Conservation (phyloP, 2,888 invertebrate genomes). For the Schizotus pectinicornis region DNA sequence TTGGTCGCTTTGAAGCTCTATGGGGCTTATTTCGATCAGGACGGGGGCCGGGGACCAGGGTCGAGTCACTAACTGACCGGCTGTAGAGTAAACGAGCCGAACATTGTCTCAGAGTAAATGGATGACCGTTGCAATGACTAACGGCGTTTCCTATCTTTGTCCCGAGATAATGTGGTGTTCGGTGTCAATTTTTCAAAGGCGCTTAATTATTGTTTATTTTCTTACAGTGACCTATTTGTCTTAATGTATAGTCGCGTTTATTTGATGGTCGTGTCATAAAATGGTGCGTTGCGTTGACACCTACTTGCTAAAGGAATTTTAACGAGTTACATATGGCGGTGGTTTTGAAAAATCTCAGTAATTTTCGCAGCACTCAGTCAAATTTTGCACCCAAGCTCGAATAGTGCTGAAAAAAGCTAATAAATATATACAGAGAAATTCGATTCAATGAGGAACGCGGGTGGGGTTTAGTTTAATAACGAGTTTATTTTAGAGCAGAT, state of each 20-base stretch:
- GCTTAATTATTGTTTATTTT: slow-evolving; percentile 30
- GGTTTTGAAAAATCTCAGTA: slow-evolving; percentile 4
- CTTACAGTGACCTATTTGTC: slow-evolving; percentile 26
- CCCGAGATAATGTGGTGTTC: slow-evolving; percentile 24
- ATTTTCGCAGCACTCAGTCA: slow-evolving; percentile 13
- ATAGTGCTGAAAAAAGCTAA: too few relatives aligned
- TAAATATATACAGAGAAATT: slow-evolving; percentile 1
- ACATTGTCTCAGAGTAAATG: slow-evolving; percentile 31
- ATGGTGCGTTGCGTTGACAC: slow-evolving; percentile 13
- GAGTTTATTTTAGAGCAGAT: slow-evolving; percentile 20
- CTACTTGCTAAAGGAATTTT: slow-evolving; percentile 23
- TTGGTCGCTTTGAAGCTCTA: not conserved
- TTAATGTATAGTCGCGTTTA: slow-evolving; percentile 9
- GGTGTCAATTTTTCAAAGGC: slow-evolving; percentile 29
- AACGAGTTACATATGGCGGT: slow-evolving; percentile 3
- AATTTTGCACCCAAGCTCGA: not conserved
- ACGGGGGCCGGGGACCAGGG: slow-evolving; percentile 10
- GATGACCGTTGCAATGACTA: slow-evolving; percentile 30
- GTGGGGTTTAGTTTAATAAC: slow-evolving; percentile 22
- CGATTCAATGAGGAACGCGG: slow-evolving; percentile 1
- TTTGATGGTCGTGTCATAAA: slow-evolving; percentile 13
- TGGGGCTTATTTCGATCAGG: not conserved
- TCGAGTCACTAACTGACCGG: slow-evolving; percentile 12
- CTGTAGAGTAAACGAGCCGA: slow-evolving; percentile 28
- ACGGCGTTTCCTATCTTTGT: slow-evolving; percentile 29